Evolutionary conservation across 2,888 invertebrate genomes (phyloP), one percentile per base, ranked within the genome.

Genomic region (Geophilus truncorum): DNA sequence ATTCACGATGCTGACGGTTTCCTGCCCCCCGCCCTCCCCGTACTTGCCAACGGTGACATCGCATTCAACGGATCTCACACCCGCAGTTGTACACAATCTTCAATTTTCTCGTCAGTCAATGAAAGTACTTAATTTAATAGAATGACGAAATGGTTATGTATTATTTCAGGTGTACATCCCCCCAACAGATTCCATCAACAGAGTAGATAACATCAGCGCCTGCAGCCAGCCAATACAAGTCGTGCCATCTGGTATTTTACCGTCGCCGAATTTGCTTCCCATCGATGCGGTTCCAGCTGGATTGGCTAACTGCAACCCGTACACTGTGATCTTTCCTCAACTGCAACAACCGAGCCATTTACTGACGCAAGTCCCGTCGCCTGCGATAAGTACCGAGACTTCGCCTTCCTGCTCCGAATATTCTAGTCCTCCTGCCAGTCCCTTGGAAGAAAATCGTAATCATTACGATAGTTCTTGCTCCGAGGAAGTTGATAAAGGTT

Each of bases 341-440:
- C 70, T 70, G 28, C 70, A 70, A 70, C 70, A 70, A 6, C 70
- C 23, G 28, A 70, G 28, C 70, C 70, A 70, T 70, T 28, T 28
- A 70, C 12, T 70, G 28, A 23, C 70, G 28, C 77, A 32, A 21
- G 10, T 77, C 28, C 10, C n/a, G 9, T 23, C 76, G 30, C 76
- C 6, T 15, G 36, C n/a, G 18, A 51, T 18, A 9, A 80, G 30
- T 25, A 25, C 76, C 23, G 76, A 40, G n/a, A 80, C 23, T 76
- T 80, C 80, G 30, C 76, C 75, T 28, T 76, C 80, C 15, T 80
- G 80, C 40, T 80, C 80, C n/a, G 76, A 80, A 36, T 76, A 80
- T 45, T 80, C 80, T 57, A 80, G 80, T 76, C 80, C 80, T 51
- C 80, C 80, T 25, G 75, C 45, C 15, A 80, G 80, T 40, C 80